Base-by-base conservation (phyloP, 2,797 vertebrate genomes). In the Rhinatrema bivittatum region DNA sequence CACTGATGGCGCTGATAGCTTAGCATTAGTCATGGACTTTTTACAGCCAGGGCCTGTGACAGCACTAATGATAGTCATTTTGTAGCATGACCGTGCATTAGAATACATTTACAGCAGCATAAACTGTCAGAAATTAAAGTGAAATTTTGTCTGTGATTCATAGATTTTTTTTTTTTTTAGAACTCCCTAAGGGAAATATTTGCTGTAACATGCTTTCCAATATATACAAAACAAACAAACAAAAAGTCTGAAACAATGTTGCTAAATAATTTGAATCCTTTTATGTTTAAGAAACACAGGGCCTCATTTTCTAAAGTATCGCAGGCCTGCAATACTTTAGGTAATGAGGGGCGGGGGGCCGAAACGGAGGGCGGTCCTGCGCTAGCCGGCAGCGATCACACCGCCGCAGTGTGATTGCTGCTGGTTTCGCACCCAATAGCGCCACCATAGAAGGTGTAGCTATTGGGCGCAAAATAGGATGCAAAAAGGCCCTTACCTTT, bases 61-160 rank as follows among this genome's bases (percentile, higher is more conserved):
- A 88, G 81, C 70, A 72, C 79, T 95, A 96, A 97, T 96, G 90
- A 90, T 49, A 85, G 86, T 87, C 80, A 93, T 93, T 94, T 90
- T 78, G 74, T 67, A 83, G 85, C 57, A 49, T 90, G 89, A 90
- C 84, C 78, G 79, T 74, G 79, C 72, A 38, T 70, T 80, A 79
- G 82, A 88, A 87, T 84, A 74, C 74, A 76, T 88, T 91, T 86
- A 82, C 72, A 70, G 67, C 55, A 70, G 62, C 55, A 56, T 84
- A 79, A 87, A 89, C 90, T 84, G 76, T 84, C 78, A 80, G 67
- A 74, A 79, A 74, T 57, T 64, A 54, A 54, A 82, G 39, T 46
- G 46, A 57, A 74, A 53, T 42, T 54, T 76, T 59, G 68, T 52
- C 62, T 70, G 58, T 47, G 59, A 63, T 68, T 79, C 41, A 51